Conservation (phyloP, 2,113 vertebrate genomes). For the Chiloscyllium plagiosum region DNA sequence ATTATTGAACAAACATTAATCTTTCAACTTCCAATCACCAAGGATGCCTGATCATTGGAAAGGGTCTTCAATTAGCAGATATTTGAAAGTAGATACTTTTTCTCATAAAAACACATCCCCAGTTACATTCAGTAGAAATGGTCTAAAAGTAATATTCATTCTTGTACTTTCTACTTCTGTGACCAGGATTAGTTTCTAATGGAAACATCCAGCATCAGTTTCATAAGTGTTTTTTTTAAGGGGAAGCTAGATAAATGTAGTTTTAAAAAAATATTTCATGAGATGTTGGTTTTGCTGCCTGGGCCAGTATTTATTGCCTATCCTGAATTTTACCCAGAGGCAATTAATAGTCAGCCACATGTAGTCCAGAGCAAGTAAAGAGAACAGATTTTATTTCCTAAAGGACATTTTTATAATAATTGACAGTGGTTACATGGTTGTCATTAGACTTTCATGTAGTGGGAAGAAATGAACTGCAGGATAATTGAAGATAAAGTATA, state of each 20-base stretch:
- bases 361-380: no score
- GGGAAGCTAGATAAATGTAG: not conserved
- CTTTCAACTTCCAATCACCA: not conserved
- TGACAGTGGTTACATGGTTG: no score
- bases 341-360: no score
- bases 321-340: no score
- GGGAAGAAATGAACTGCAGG: not conserved
- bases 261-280: no score
- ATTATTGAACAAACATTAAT: not conserved
- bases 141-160: not conserved
- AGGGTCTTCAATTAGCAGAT: not conserved
- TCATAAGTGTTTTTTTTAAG: not conserved
- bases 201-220: not conserved
- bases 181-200: not conserved
- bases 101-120: not conserved
- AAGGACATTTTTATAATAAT: no score
- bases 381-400: no score
- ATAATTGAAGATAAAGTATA: not conserved
- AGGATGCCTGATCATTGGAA: not conserved
- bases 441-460: not conserved
- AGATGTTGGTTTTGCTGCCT: no score
- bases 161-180: not conserved
- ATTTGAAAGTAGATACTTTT: not conserved
- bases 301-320: no score
- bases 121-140: not conserved